Evolutionary conservation across 2,797 vertebrate species (phyloP).

Genomic region (Orientallactaga sibirica): DNA sequence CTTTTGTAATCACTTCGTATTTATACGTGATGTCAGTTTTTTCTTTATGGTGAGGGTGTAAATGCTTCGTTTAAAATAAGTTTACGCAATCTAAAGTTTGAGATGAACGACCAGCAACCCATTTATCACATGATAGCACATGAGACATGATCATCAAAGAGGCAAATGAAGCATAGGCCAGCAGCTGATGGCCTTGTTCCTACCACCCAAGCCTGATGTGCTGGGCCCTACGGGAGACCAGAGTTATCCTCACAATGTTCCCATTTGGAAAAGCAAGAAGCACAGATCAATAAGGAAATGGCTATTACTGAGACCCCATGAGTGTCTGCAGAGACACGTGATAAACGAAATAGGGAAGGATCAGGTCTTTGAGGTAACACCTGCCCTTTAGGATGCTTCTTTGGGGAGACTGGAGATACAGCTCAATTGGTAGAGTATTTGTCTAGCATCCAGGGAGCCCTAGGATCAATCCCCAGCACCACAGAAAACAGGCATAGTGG

Average conservation of each 20-base stretch:
- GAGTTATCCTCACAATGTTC: not conserved
- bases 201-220: not conserved
- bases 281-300: not conserved
- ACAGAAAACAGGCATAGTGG: not conserved
- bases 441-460: not conserved
- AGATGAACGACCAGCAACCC: conserved; percentile 6
- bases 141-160: not conserved
- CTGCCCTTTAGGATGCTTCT: not conserved
- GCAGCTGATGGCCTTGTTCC: not conserved
- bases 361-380: not conserved
- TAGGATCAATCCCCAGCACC: not conserved
- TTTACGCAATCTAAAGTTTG: not conserved
- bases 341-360: not conserved
- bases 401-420: too few species aligned
- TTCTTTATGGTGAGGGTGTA: not conserved
- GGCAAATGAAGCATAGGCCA: not conserved
- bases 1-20: not conserved
- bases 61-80: conserved; percentile 42
- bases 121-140: not conserved
- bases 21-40: not conserved
- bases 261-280: not conserved
- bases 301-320: not conserved
- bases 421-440: not conserved
- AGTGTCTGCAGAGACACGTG: too few species aligned
- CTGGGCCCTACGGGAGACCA: not conserved